phyloP scores from a whole-genome alignment of 2,113 vertebrate species.

The Pungitius pungitius region DNA sequence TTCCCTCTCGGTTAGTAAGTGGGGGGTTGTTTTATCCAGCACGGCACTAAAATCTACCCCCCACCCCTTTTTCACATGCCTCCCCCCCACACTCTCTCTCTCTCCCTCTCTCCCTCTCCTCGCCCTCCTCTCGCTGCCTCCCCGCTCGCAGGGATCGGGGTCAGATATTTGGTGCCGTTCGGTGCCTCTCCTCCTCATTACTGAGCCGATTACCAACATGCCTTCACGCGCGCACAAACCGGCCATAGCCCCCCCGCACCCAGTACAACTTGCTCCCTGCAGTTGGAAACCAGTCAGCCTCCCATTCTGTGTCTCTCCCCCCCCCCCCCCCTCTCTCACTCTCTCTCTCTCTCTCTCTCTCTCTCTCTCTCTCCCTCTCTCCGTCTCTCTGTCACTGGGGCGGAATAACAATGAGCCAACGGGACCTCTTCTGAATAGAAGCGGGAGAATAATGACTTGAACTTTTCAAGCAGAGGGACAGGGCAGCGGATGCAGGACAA shows the following conservation, averaged over 20 bases:
- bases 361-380: constrained; percentile 53
- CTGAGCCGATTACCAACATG: constrained; percentile 74
- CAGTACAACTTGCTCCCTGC: constrained; percentile 46
- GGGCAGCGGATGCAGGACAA: constrained; percentile 51
- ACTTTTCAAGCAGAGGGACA: constrained; percentile 71
- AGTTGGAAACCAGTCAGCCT: constrained; percentile 41
- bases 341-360: constrained; percentile 59
- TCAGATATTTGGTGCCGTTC: constrained; percentile 76
- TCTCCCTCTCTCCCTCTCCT: constrained; percentile 20
- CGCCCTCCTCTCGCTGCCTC: constrained; percentile 29
- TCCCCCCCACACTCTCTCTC: constrained; percentile 29
- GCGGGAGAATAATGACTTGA: constrained; percentile 80
- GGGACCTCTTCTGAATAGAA: constrained; percentile 75
- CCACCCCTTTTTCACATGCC: constrained; percentile 74
- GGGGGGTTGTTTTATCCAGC: constrained; percentile 80
- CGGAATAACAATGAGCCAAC: constrained; percentile 86
- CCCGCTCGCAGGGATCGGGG: constrained; percentile 66
- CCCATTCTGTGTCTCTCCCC: constrained; percentile 55
- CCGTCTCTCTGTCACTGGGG: constrained; percentile 73
- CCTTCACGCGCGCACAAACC: constrained; percentile 48
- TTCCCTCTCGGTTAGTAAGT: constrained; percentile 76
- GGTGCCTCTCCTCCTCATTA: constrained; percentile 74
- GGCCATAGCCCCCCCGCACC: constrained; percentile 34
- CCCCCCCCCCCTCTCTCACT: constrained; percentile 60
- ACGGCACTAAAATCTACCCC: constrained; percentile 80